These are phyloP conservation scores for Galbula dea DNA, from an alignment of 2,113 vertebrate genomes.

Conservation along the genomic window DNA sequence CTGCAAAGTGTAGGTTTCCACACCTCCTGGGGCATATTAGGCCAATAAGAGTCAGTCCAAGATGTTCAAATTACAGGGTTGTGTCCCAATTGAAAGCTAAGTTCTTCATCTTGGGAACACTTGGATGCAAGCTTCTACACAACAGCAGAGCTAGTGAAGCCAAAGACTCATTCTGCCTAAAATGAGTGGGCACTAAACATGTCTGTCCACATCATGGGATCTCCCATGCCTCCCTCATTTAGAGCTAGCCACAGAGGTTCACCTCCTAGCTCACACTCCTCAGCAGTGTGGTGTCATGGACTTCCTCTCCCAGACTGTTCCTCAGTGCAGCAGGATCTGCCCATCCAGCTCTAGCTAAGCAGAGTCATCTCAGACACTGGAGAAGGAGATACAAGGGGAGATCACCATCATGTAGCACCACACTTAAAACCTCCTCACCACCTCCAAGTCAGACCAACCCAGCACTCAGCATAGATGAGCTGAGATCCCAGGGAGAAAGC, in stretches of 20 bases:
- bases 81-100: neutral
- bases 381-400: neutral
- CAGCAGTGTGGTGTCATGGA: accelerated
- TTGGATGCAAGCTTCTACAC: neutral
- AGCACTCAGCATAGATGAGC: neutral
- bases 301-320: neutral
- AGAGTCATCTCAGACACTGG: accelerated
- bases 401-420: too few relatives aligned
- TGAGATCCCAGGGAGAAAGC: neutral
- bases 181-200: neutral
- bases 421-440: accelerated
- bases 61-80: neutral
- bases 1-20: neutral
- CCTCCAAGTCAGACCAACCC: neutral
- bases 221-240: too few relatives aligned
- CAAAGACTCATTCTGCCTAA: neutral
- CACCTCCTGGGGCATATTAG: neutral
- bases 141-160: neutral
- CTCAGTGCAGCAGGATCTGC: neutral
- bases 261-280: neutral
- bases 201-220: neutral
- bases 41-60: neutral
- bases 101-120: neutral
- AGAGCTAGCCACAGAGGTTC: neutral
- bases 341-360: neutral